Percentiles rank a stretch among this genome's conserved stretches.
Evolutionary conservation across 2,888 invertebrate genomes (phyloP).

Genomic region (Drosophila borealis): DNA sequence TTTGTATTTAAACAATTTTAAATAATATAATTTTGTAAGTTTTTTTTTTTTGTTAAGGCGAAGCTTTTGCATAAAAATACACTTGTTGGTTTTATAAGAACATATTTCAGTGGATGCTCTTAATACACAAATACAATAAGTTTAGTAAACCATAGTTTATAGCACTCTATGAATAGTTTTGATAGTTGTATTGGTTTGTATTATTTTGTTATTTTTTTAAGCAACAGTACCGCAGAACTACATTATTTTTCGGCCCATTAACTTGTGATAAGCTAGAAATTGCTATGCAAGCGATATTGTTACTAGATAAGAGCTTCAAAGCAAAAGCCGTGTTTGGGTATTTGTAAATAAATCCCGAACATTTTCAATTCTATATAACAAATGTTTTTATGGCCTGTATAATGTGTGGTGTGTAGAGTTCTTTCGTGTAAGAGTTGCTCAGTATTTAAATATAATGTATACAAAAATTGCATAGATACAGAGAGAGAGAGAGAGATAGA

Average conservation of each 20-base stretch:
- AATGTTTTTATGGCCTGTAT: conserved; percentile 12
- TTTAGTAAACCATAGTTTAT: conserved; percentile 73
- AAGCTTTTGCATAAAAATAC: conserved; percentile 85
- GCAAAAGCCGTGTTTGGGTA: conserved; percentile 47
- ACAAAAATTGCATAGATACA: conserved; percentile 50
- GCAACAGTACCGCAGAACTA: conserved; percentile 29
- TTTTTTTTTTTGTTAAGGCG: conserved; percentile 76
- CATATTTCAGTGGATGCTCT: conserved; percentile 30
- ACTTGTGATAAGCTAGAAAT: conserved; percentile 29
- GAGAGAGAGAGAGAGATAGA: conserved; percentile 16
- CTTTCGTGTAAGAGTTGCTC: conserved; percentile 39
- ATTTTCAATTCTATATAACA: conserved; percentile 20
- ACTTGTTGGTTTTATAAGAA: conserved; percentile 57
- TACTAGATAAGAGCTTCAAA: conserved; percentile 52
- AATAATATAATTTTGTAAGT: conserved; percentile 25
- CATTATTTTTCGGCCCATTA: conserved; percentile 20
- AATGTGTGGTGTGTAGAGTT: conserved; percentile 18
- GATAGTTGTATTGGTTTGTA: conserved; percentile 19
- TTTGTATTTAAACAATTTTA: conserved; percentile 53
- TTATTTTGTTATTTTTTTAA: conserved; percentile 3
- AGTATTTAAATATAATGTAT: conserved; percentile 44
- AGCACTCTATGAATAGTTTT: conserved; percentile 61
- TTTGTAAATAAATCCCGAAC: conserved; percentile 47
- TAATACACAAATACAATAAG: conserved; percentile 31
- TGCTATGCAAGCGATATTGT: conserved; percentile 44